Evolutionary conservation across 2,888 invertebrate species (phyloP).

Genomic region (Ormyrus thymus): DNA sequence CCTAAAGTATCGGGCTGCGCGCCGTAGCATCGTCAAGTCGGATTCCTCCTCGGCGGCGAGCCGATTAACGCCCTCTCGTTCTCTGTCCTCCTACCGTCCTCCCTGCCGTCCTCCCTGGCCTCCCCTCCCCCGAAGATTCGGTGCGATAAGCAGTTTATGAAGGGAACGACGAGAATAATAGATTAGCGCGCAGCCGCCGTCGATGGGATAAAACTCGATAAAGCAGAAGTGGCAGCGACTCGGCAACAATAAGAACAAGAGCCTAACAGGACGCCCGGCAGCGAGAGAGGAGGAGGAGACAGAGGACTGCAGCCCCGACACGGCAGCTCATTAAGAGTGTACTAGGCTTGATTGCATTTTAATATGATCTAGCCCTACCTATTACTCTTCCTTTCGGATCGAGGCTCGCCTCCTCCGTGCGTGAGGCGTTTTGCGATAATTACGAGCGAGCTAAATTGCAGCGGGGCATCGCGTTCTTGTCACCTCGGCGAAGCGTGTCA

Average conservation of each 20-base stretch:
- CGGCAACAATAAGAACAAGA: background rate
- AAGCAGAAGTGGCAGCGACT: slow-evolving; percentile 33
- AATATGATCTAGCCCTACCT: slow-evolving; percentile 62
- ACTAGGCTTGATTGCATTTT: slow-evolving; percentile 71
- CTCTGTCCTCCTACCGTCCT: slow-evolving; percentile 63
- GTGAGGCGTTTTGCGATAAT: background rate
- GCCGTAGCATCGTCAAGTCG: slow-evolving; percentile 33
- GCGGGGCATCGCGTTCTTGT: slow-evolving; percentile 17
- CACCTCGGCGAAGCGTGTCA: slow-evolving; percentile 66
- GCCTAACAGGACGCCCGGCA: slow-evolving; percentile 25
- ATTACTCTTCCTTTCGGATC: slow-evolving; percentile 51
- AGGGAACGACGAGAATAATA: slow-evolving; percentile 70
- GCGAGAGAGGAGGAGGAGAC: slow-evolving; percentile 29
- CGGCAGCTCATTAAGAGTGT: slow-evolving; percentile 71
- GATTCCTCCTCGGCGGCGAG: slow-evolving; percentile 50
- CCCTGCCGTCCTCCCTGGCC: slow-evolving; percentile 56
- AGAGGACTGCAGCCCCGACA: slow-evolving; percentile 65
- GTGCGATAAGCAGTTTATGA: slow-evolving; percentile 70
- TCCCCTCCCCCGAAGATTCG: slow-evolving; percentile 63
- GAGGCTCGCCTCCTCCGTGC: slow-evolving; percentile 28
- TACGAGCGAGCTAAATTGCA: slow-evolving; percentile 11
- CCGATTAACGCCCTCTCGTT: slow-evolving; percentile 69
- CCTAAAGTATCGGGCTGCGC: slow-evolving; percentile 45
- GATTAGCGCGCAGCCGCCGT: slow-evolving; percentile 63
- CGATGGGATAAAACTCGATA: slow-evolving; percentile 53